These are phyloP conservation scores for Coracopsis vasa DNA, from an alignment of 2,113 vertebrate genomes.

Conservation along the genomic window DNA sequence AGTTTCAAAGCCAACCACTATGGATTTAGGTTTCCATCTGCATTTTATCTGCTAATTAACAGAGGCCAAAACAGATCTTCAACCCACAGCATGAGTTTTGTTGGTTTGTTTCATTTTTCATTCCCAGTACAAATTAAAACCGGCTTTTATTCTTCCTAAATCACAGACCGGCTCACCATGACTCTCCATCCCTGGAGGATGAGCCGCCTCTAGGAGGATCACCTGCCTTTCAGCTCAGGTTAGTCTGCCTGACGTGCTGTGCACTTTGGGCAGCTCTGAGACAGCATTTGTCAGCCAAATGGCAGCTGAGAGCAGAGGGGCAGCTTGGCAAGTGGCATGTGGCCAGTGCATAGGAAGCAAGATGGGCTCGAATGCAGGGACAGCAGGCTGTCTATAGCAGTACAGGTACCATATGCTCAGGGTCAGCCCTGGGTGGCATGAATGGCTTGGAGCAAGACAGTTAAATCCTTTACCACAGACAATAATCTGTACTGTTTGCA, in stretches of 20 bases:
- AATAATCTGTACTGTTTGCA: not conserved
- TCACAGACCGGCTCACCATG: not conserved
- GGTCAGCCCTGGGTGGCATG: not conserved
- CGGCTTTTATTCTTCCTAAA: not conserved
- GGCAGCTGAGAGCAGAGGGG: not conserved
- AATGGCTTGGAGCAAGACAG: not conserved
- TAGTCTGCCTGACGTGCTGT: not conserved
- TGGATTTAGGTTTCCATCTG: not conserved
- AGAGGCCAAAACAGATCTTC: not conserved
- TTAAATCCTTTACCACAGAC: not conserved
- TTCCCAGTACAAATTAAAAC: not conserved
- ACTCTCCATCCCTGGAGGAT: not conserved
- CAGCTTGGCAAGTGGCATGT: not conserved
- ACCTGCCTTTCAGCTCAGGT: not conserved
- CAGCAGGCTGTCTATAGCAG: not conserved
- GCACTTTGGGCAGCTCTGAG: not conserved
- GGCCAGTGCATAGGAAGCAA: not conserved
- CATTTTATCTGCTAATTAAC: not conserved
- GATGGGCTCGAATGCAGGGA: not conserved
- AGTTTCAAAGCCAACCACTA: not conserved
- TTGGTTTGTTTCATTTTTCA: not conserved
- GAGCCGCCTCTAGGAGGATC: not conserved
- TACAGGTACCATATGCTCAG: not conserved
- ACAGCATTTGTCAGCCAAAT: not conserved
- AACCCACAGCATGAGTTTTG: not conserved